phyloP scores from a whole-genome alignment of 2,888 invertebrate species.

The Calliopum simillimum region DNA sequence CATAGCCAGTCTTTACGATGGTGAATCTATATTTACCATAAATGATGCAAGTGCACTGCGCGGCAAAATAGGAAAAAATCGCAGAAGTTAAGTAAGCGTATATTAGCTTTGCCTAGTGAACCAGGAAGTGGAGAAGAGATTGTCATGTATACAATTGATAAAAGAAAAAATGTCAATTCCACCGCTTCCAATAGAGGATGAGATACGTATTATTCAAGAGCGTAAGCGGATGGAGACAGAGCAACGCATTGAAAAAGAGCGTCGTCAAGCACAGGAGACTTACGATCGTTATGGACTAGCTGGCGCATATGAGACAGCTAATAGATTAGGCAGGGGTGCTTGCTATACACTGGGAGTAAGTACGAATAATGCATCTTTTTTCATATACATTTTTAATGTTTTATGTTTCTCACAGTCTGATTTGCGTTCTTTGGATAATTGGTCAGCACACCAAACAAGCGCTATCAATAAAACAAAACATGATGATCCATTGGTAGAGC shows the following conservation, averaged over 20 bases:
- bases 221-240: conserved; percentile 75
- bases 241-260: conserved; percentile 74
- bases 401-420: conserved; percentile 56
- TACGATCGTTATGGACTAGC: conserved; percentile 61
- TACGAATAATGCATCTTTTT: conserved; percentile 18
- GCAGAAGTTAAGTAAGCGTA: conserved; percentile 90
- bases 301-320: conserved; percentile 27
- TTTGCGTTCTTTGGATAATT: conserved; percentile 65
- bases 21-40: conserved; percentile 90
- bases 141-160: conserved; percentile 83
- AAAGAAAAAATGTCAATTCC: conserved; percentile 87
- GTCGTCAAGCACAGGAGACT: conserved; percentile 71
- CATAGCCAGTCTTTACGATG: conserved; percentile 73
- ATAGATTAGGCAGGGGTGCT: conserved; percentile 33
- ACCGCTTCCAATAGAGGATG: conserved; percentile 83
- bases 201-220: conserved; percentile 78
- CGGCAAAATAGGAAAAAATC: conserved; percentile 82
- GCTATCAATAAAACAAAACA: conserved; percentile 59
- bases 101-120: conserved; percentile 74
- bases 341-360: conserved; percentile 61
- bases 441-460: conserved; percentile 66
- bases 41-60: conserved; percentile 86
- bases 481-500: conserved; percentile 83
- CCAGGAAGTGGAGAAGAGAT: conserved; percentile 76
- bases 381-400: conserved; percentile 1